phyloP scores from a whole-genome alignment of 2,888 invertebrate genomes.

The Epinotia nisella region DNA sequence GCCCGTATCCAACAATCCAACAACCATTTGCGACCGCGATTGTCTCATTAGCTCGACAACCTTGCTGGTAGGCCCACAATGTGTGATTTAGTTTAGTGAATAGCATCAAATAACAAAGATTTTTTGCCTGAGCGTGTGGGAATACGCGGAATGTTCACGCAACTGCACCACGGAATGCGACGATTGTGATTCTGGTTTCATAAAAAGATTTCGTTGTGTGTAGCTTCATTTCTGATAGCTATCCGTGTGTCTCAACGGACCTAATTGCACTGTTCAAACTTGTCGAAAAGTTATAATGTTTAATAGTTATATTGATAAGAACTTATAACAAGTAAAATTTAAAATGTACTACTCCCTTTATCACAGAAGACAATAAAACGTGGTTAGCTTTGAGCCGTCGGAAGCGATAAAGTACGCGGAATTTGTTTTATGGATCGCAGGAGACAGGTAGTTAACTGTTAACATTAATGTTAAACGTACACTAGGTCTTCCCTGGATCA shows the following conservation, averaged over 20 bases:
- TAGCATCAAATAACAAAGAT: conserved; percentile 61
- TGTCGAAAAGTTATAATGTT: not conserved
- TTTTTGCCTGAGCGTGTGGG: conserved; percentile 58
- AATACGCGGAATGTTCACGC: conserved; percentile 56
- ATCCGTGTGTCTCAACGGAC: not conserved
- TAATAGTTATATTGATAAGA: not conserved
- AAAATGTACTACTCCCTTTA: not conserved
- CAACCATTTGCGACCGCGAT: conserved; percentile 61
- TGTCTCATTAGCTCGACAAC: conserved; percentile 68
- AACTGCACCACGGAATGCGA: conserved; percentile 50
- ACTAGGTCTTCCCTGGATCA: not conserved
- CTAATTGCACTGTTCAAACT: not conserved
- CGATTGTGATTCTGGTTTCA: conserved; percentile 19
- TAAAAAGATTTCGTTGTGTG: conserved; percentile 44
- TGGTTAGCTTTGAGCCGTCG: not conserved
- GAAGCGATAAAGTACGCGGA: not conserved
- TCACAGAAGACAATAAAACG: conserved; percentile 2
- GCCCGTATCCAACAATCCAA: conserved; percentile 60
- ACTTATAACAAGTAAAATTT: not conserved
- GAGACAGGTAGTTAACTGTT: not conserved
- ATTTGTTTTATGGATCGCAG: conserved; percentile 1
- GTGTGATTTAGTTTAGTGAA: conserved; percentile 62
- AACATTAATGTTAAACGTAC: not conserved
- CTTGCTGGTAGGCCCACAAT: conserved; percentile 73
- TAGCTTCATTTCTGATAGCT: conserved; percentile 8